Percentiles rank a stretch among this genome's conserved stretches.
Evolutionary conservation across 2,797 vertebrate genomes (phyloP).

Genomic region (Pantherophis vulpinus): DNA sequence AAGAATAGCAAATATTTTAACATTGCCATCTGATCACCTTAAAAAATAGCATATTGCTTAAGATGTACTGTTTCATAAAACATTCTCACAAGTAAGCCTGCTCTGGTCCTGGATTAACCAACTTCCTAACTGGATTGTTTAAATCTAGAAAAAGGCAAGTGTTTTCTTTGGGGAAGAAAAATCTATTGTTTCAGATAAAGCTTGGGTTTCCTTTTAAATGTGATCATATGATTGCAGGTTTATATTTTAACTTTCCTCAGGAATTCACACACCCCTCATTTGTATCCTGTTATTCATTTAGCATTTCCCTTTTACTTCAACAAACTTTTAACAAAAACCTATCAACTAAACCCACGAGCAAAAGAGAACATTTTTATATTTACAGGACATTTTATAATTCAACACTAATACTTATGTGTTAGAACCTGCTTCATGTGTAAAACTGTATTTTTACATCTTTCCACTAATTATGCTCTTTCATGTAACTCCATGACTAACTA

Average conservation of each 20-base stretch:
- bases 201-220: constrained; percentile 76
- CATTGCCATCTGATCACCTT: background rate
- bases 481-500: background rate
- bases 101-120: constrained; percentile 7
- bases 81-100: constrained; percentile 30
- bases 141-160: constrained; percentile 73
- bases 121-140: constrained; percentile 69
- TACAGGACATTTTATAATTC: background rate
- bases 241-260: constrained; percentile 84
- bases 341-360: constrained; percentile 2
- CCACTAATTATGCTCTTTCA: background rate
- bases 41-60: background rate
- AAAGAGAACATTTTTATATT: background rate
- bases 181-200: constrained; percentile 79
- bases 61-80: constrained; percentile 23
- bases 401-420: background rate
- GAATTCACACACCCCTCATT: constrained; percentile 80
- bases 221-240: constrained; percentile 79
- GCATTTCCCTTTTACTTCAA: constrained; percentile 67
- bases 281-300: constrained; percentile 84
- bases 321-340: constrained; percentile 56
- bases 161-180: constrained; percentile 75
- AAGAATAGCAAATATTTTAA: background rate
- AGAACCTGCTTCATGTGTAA: background rate
- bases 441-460: background rate